Percentiles rank a stretch among this genome's conserved stretches.
Conservation (phyloP, 2,113 vertebrate species). For the Echinops telfairi region DNA sequence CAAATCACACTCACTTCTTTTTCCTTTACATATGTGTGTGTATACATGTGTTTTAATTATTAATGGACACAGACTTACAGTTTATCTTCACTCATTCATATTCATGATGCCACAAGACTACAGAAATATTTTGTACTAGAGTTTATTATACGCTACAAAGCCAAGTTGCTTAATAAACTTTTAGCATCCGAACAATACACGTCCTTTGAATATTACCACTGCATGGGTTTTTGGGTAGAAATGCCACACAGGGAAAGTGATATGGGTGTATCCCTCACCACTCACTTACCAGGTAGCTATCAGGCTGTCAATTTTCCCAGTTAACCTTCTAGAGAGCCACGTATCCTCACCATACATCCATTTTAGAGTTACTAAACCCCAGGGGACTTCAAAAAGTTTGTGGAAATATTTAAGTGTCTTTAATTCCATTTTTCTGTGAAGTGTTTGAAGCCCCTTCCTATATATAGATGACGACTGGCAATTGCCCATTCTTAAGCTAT, state of each 20-base stretch:
- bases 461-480: not conserved
- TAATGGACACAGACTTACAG: not conserved
- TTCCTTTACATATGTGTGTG: not conserved
- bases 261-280: not conserved
- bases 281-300: constrained; percentile 9
- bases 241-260: not conserved
- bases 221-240: constrained; percentile 20
- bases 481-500: not conserved
- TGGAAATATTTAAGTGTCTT: too few species aligned
- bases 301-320: not conserved
- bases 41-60: not conserved
- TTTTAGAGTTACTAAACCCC: not conserved
- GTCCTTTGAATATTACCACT: constrained; percentile 18
- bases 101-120: not conserved
- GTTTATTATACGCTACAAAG: not conserved
- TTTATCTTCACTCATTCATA: constrained; percentile 3
- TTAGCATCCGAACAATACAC: not conserved
- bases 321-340: constrained; percentile 16
- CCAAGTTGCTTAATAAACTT: not conserved
- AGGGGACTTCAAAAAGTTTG: too few species aligned
- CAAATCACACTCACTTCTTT: not conserved
- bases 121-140: constrained; percentile 34
- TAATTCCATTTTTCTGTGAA: too few species aligned
- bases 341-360: not conserved
- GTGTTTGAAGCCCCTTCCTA: too few species aligned